Percentiles rank a stretch among this genome's conserved stretches.
Evolutionary conservation across 2,113 vertebrate genomes (phyloP).

Genomic region (Panurus biarmicus): DNA sequence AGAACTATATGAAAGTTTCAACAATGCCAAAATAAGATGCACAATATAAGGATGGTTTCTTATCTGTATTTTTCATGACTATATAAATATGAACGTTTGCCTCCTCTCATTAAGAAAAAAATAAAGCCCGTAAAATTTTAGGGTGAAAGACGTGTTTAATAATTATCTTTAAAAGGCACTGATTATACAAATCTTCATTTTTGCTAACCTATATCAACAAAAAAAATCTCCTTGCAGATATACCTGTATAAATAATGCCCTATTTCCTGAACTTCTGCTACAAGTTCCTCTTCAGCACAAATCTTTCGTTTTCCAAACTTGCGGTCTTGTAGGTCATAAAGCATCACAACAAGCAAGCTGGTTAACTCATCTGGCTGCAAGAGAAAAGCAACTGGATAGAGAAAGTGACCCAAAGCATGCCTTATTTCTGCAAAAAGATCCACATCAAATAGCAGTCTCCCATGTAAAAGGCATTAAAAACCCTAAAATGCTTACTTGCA

Average conservation of each 20-base stretch:
- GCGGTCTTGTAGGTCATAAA: conserved; percentile 86
- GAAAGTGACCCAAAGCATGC: background rate
- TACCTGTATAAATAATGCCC: conserved; percentile 79
- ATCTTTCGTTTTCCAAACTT: conserved; percentile 76
- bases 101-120: background rate
- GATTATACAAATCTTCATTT: background rate
- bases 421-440: background rate
- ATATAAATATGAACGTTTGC: background rate
- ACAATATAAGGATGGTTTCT: background rate
- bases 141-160: background rate
- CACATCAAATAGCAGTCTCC: background rate
- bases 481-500: background rate
- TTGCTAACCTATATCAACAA: background rate
- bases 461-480: background rate
- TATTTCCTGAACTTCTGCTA: conserved; percentile 77
- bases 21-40: background rate
- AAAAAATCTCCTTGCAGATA: background rate
- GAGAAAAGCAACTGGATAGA: background rate
- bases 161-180: background rate
- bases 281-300: conserved; percentile 22
- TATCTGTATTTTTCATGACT: background rate
- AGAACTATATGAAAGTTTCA: background rate
- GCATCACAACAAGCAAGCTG: conserved; percentile 83
- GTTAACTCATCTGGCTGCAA: conserved; percentile 79
- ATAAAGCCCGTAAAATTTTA: background rate